These are phyloP conservation scores for Ecliptopera silaceata DNA, from an alignment of 2,888 invertebrate species.

Conservation along the genomic window DNA sequence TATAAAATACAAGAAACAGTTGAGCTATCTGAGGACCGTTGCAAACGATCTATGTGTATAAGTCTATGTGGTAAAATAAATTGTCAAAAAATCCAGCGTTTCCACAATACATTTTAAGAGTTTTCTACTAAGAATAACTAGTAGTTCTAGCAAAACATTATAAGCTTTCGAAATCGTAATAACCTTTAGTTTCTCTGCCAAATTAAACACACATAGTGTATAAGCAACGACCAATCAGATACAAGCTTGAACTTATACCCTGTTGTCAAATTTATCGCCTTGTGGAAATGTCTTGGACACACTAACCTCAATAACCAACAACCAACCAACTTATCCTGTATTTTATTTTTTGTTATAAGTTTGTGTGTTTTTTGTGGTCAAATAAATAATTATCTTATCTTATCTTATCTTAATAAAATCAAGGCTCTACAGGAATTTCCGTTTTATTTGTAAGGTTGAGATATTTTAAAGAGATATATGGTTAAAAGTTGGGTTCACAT, in stretches of 20 bases:
- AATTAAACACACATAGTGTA: constrained; percentile 7
- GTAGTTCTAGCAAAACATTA: not conserved
- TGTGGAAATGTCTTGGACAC: constrained; percentile 37
- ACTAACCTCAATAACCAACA: constrained; percentile 36
- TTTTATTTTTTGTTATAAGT: too few relatives aligned
- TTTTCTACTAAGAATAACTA: not conserved
- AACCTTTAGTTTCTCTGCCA: constrained; percentile 13
- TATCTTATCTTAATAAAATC: too few relatives aligned
- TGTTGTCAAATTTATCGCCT: constrained; percentile 34
- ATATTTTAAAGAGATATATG: not conserved
- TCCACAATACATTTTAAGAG: not conserved
- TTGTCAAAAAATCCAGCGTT: too few relatives aligned
- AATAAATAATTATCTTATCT: too few relatives aligned
- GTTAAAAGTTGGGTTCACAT: too few relatives aligned
- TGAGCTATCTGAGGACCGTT: too few relatives aligned
- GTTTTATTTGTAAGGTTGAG: constrained; percentile 24
- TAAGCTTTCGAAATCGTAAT: constrained; percentile 10
- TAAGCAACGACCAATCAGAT: constrained; percentile 15
- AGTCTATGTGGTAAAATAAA: too few relatives aligned
- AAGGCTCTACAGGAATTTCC: constrained; percentile 34
- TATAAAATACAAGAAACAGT: too few relatives aligned
- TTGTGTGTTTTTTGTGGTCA: too few relatives aligned
- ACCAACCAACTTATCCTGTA: too few relatives aligned
- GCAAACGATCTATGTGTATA: too few relatives aligned
- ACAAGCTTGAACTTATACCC: constrained; percentile 32